phyloP scores from a whole-genome alignment of 2,797 vertebrate genomes.

The Hippoglossus hippoglossus region DNA sequence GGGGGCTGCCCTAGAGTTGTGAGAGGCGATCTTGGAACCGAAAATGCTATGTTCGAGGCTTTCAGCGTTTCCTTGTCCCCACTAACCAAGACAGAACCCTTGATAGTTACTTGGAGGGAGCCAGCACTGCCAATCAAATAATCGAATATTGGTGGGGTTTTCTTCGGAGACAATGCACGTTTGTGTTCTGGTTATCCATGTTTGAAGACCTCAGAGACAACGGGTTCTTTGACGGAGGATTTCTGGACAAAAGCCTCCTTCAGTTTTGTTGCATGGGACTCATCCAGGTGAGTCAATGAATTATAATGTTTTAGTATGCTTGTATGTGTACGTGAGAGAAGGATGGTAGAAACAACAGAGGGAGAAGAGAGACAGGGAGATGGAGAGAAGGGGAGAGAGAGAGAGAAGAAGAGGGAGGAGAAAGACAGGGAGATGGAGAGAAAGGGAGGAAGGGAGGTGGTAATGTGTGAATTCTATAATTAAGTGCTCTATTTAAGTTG shows the following conservation, averaged over 20 bases:
- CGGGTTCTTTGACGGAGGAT: constrained; percentile 26
- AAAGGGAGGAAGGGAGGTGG: no score
- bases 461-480: no score
- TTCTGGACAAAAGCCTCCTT: constrained; percentile 43
- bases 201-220: constrained; percentile 43
- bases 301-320: neutral
- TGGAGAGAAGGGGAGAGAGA: no score
- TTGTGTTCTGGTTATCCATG: constrained; percentile 40
- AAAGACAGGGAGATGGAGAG: neutral
- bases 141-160: constrained; percentile 31
- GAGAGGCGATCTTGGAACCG: neutral
- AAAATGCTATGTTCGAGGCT: constrained; percentile 37
- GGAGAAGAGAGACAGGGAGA: neutral
- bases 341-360: no score
- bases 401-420: neutral
- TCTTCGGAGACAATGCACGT: constrained; percentile 19
- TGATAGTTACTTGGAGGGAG: constrained; percentile 39
- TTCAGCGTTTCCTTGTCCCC: constrained; percentile 17
- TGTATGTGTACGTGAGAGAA: neutral
- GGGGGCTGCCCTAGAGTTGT: no score
- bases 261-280: constrained; percentile 48
- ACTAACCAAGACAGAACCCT: neutral
- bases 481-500: no score
- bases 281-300: constrained; percentile 33
- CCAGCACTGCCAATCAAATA: constrained; percentile 35